Base-by-base conservation (phyloP, 2,888 invertebrate species). In the Synanthedon tipuliformis region DNA sequence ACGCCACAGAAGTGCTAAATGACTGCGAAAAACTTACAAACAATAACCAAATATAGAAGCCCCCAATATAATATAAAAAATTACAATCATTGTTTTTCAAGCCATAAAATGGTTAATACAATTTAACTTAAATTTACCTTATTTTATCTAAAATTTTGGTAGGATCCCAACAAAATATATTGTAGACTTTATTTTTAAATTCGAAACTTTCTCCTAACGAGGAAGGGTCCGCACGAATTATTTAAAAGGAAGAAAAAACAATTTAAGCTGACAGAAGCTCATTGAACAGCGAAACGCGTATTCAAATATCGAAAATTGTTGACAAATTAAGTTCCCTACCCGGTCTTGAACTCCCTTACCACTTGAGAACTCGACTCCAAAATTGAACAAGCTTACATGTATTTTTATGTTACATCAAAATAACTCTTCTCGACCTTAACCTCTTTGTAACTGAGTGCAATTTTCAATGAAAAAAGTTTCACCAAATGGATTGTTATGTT, bases 281-380 rank as follows among this genome's bases (percentile, higher is more conserved):
- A 83, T 77, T 81, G 84, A 83, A 74, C 83, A 80, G 77, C 75
- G 78, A 80, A 84, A 84, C 83, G 34, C 82, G 80, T 85, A 87
- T 86, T 86, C 86, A 86, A 85, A 87, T 87, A 86, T 86, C 81
- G 83, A 81, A 86, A 86, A 87, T 86, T 87, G 86, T 87, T 86
- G 86, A 86, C 87, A 86, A 86, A 87, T 86, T 85, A 87, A 86
- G 81, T 83, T 83, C 86, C 86, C 85, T 77, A 70, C 69, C 72
- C 71, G 68, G 73, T 69, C 68, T 73, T 69, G 76, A 75, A 81
- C 82, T 79, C 86, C 84, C 82, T 82, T 80, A 81, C 83, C 84
- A 85, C 86, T 85, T 81, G 81, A 84, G 78, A 78, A 75, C 66
- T 75, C 69, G 73, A 75, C 77, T 76, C 74, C 75, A 73, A 82